Conservation (phyloP, 2,113 vertebrate genomes). For the Corythoichthys haematopterus region DNA sequence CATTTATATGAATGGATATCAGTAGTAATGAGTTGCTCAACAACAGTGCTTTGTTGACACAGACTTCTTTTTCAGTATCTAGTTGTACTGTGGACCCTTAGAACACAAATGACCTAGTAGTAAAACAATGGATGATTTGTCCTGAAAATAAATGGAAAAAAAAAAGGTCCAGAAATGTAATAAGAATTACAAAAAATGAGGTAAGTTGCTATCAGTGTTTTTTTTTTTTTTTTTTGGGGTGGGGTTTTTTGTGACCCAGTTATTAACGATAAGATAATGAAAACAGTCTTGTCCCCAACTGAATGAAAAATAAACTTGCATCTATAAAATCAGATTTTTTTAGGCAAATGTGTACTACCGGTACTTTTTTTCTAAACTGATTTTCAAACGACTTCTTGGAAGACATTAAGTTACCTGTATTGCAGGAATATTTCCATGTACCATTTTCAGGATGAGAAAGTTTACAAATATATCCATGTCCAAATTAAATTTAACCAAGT, state of each 20-base stretch:
- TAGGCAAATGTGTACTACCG: no score
- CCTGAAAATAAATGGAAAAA: not conserved
- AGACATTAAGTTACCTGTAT: no score
- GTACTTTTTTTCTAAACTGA: no score
- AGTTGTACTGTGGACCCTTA: not conserved
- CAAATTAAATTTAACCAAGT: not conserved
- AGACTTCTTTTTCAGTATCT: constrained; percentile 1
- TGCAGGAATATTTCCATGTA: not conserved
- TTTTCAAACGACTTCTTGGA: no score
- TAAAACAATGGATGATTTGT: not conserved
- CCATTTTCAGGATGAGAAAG: not conserved
- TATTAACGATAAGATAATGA: not conserved
- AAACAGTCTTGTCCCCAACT: not conserved
- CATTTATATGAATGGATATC: not conserved
- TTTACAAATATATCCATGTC: not conserved
- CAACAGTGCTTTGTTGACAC: not conserved
- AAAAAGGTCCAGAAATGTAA: not conserved
- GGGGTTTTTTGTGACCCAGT: not conserved
- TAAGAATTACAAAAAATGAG: not conserved
- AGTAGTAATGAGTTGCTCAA: not conserved
- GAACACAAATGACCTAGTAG: not conserved
- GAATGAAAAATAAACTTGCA: not conserved
- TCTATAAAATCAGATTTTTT: no score
- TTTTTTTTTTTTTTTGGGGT: not conserved
- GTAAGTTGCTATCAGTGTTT: not conserved